These are phyloP conservation scores for Nothoprocta perdicaria DNA, from an alignment of 2,113 vertebrate genomes.

Conservation along the genomic window DNA sequence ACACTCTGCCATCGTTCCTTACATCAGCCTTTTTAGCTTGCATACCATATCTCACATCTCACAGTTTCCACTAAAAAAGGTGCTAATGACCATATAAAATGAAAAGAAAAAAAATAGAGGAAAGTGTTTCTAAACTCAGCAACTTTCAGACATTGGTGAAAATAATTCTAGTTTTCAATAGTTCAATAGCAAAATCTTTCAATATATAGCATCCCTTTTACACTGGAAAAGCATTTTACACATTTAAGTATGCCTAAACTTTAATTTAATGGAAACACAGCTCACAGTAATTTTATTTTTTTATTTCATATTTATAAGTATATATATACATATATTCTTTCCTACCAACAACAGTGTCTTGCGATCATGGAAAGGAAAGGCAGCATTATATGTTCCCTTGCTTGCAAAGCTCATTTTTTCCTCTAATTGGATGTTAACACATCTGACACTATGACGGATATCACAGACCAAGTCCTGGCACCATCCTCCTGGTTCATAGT, in stretches of 20 bases:
- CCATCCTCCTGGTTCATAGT: accelerated
- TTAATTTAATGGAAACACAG: neutral
- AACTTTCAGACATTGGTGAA: neutral
- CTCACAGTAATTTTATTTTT: neutral
- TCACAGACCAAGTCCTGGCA: neutral
- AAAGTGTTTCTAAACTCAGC: neutral
- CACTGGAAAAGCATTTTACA: neutral
- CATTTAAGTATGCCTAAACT: neutral
- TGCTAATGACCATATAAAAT: neutral
- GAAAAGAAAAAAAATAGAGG: neutral
- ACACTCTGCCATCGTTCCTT: neutral
- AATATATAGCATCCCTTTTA: neutral
- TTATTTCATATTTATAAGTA: neutral
- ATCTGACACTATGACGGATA: neutral
- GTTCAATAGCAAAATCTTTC: neutral
- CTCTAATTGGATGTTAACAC: constrained; percentile 39
- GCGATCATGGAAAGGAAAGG: neutral
- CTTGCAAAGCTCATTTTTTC: constrained; percentile 16
- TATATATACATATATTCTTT: neutral
- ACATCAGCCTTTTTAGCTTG: neutral
- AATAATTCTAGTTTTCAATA: neutral
- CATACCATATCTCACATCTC: neutral
- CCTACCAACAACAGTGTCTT: neutral
- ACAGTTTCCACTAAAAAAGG: neutral
- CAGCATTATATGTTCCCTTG: neutral